Base-by-base conservation (phyloP, 2,113 vertebrate species). In the Nesogale talazaci region DNA sequence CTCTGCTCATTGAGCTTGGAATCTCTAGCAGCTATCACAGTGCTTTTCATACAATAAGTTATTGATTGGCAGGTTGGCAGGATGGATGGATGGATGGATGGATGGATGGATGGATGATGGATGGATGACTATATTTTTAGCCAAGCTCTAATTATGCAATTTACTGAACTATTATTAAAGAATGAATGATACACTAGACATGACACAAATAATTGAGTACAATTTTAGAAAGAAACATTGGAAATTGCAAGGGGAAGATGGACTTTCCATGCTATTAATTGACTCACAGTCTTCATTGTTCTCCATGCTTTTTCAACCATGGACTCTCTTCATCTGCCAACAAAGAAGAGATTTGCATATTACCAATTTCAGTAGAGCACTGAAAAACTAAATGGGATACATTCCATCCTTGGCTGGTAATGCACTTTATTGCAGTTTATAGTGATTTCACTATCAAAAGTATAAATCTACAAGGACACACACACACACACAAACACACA, bases 391-490 rank as follows among this genome's bases (percentile, higher is more conserved):
- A 67, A 93, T 82, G 80, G 83, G 25, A 11, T 22, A 25, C 9
- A 25, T 31, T 87, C 17, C 76, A 69, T n/a, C 69, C 40, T 78
- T 94, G 74, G 16, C 36, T 56, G 77, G 23, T 70, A 88, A 87
- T 80, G 46, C 29, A 31, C 76, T 87, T 78, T 88, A 86, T 20
- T 38, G 67, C 67, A 38, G 78, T 67, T 78, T 91, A 22, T 61
- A 61, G 19, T 14, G 12, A 61, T 61, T 52, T 52, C 46, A 52
- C 46, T 52, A 52, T 52, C 46, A 52, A 52, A 52, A 52, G 52
- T 89, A 78, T 65, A 65, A 94, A 85, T 11, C 8, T 72, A 83
- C 70, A n/a, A n/a, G n/a, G n/a, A n/a, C n/a, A n/a, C n/a, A n/a
- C n/a, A n/a, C n/a, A n/a, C n/a, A n/a, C n/a, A n/a, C n/a, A n/a